A percentile compares a stretch with the other conserved stretches of the same genome.
These are phyloP conservation scores for Mimumesa dahlbomi DNA, from an alignment of 2,888 invertebrate species.

Conservation along the genomic window DNA sequence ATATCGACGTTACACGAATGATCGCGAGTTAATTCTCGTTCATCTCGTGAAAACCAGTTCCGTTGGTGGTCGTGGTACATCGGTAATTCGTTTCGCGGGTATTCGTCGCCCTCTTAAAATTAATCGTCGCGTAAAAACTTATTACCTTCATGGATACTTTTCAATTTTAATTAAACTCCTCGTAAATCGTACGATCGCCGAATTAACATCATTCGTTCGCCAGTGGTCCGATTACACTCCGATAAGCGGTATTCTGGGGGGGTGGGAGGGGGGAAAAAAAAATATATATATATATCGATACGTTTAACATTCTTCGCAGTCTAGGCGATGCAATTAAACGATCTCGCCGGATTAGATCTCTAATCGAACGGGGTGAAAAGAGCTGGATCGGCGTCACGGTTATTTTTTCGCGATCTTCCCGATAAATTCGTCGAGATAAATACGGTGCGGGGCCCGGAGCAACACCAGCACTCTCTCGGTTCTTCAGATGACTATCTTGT, in stretches of 20 bases:
- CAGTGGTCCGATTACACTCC: no score
- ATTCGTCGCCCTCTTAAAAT: no score
- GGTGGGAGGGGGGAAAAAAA: no score
- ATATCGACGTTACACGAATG: constrained; percentile 20
- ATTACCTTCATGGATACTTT: no score
- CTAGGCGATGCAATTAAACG: constrained; percentile 16
- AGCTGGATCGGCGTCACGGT: constrained; percentile 9
- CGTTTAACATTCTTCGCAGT: not conserved
- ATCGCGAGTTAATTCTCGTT: constrained; percentile 19
- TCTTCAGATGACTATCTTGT: constrained; percentile 33
- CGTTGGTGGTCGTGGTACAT: no score
- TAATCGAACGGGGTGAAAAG: not conserved
- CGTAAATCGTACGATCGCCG: no score
- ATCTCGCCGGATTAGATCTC: constrained; percentile 14
- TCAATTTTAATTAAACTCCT: no score
- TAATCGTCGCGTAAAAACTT: no score
- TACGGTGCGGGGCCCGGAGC: constrained; percentile 3
- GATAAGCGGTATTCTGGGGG: no score
- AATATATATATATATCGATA: no score
- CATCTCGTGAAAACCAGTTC: not conserved
- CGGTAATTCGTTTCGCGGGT: not conserved
- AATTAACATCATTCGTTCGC: no score
- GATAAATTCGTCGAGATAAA: constrained; percentile 32
- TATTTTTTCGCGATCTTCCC: constrained; percentile 19
- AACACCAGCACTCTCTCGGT: not conserved